Evolutionary conservation across 2,888 invertebrate genomes (phyloP), one percentile per base, ranked within the genome.

Genomic region (Machimus atricapillus): DNA sequence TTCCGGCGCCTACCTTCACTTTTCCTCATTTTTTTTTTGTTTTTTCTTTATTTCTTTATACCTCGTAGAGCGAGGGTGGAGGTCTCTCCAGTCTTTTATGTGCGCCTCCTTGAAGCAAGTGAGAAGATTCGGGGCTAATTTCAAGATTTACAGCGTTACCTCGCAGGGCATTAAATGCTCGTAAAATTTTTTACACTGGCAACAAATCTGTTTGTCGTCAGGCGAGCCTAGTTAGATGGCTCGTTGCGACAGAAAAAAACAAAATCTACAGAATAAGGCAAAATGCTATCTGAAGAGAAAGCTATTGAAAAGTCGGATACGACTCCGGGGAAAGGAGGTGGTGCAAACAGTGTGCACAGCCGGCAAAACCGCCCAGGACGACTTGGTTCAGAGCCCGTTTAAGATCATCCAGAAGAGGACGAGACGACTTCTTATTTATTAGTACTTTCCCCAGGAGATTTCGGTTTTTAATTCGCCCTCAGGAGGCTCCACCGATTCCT

Each of bases 111-210:
- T 27, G 37, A 82, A 16, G 82, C 58, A 82, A 82, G 66, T 82
- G 77, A 83, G 43, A 79, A 82, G 78, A 86, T 83, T 86, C 77
- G 76, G 77, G 82, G 87, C 83, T 87, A 87, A 87, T 86, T 87
- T 87, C 78, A 86, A 87, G 83, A 87, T 87, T 87, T 87, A 87
- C 86, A 86, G 83, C 43, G 83, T 40, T 83, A 87, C 86, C 86
- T 86, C 87, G 86, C 82, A 87, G 87, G 87, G 86, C 87, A 87
- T 87, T 86, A 87, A 87, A 87, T 46, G 77, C 74, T 87, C 86
- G 87, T 87, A 87, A 87, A 87, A 86, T 43, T 82, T 82, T 66
- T 82, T 82, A 82, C 82, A 82, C 31, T 82, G 82, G 8, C 82
- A 82, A 66, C 58, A 82, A 82, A 82, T 82, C 58, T 58, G 82